Percentiles rank a stretch among this genome's conserved stretches.
These are phyloP conservation scores for Drosophila pullipes DNA, from an alignment of 2,888 invertebrate species.

Conservation along the genomic window DNA sequence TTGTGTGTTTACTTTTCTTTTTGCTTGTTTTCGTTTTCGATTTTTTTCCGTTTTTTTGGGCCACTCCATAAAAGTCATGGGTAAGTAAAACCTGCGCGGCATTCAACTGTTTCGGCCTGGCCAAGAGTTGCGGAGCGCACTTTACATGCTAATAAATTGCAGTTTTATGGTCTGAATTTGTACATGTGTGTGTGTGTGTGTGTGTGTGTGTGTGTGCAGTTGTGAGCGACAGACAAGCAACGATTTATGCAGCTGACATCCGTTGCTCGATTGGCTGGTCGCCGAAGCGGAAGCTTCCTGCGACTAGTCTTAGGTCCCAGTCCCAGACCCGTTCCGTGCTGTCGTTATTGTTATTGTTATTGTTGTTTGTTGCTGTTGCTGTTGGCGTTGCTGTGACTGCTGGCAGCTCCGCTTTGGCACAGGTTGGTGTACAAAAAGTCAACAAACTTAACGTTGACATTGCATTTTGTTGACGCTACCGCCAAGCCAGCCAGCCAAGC, in stretches of 20 bases:
- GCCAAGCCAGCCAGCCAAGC: slow-evolving; percentile 11
- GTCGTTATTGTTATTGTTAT: slow-evolving; percentile 19
- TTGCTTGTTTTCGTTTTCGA: neutral
- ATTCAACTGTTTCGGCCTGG: slow-evolving; percentile 40
- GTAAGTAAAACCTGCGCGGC: slow-evolving; percentile 54
- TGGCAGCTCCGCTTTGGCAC: slow-evolving; percentile 62
- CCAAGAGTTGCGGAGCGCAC: slow-evolving; percentile 44
- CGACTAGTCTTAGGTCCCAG: slow-evolving; percentile 52
- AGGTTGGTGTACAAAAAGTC: slow-evolving; percentile 74
- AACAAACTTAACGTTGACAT: slow-evolving; percentile 74
- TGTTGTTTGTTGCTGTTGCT: slow-evolving; percentile 10
- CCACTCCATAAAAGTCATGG: slow-evolving; percentile 43
- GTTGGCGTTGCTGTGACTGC: slow-evolving; percentile 19
- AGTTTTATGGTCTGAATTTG: slow-evolving; percentile 70
- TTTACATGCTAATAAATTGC: slow-evolving; percentile 82
- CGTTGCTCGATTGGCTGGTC: slow-evolving; percentile 68
- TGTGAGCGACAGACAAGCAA: slow-evolving; percentile 58
- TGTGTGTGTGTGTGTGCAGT: slow-evolving; percentile 27
- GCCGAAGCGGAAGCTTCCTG: slow-evolving; percentile 72
- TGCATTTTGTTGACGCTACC: slow-evolving; percentile 54
- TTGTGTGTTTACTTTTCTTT: slow-evolving; percentile 17
- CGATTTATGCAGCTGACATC: slow-evolving; percentile 81
- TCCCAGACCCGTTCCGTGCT: slow-evolving; percentile 27
- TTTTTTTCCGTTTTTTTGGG: slow-evolving; percentile 4
- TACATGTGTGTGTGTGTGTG: neutral